Base-by-base conservation (phyloP, 92 coral and sea anemone genomes). In the Heliopora coerulea region DNA sequence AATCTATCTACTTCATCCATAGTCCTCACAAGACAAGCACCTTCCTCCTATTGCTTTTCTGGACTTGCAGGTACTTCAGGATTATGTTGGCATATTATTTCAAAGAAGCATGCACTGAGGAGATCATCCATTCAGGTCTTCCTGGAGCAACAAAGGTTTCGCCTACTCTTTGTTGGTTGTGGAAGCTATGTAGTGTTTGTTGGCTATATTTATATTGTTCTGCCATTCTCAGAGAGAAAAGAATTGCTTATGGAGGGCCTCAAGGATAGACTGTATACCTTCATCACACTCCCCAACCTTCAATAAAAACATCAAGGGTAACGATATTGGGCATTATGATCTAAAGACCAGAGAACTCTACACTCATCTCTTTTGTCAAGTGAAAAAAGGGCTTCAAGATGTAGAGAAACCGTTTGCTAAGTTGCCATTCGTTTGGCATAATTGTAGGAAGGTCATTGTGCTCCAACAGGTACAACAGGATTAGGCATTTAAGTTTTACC, bases 381-480 rank as follows among this genome's bases (percentile, higher is more conserved):
- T 25, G 33, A 32, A 68, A 68, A 48, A 68, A 68, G 14, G 75
- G 75, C 60, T 68, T 68, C 59, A 68, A 21, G 49, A 46, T 50
- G 34, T 24, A 44, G 34, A 68, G 75, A 68, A 68, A 68, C 34
- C 42, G 59, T 30, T 68, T 60, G 34, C 75, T 50, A 60, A 68
- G 59, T 27, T 68, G 44, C 75, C 75, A 68, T 68, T 68, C 75
- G 17, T 68, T 68, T 68, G 75, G 23, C 27, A 60, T 68, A n/a
- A 68, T 68, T 68, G 46, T 50, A 26, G 75, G 75, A 12, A 68
- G 75, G 28, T 49, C 60, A 7, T 68, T 30, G 72, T 65, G 72
- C 37, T 65, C 72, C n/a, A 33, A 65, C 26, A 40, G 30, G 56
- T 65, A 65, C 56, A 65, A 65, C 72, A 33, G 72, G 37, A 64